Evolutionary conservation across 1,140 invertebrate genomes (phyloP).

Genomic region (Orussus abietinus): DNA sequence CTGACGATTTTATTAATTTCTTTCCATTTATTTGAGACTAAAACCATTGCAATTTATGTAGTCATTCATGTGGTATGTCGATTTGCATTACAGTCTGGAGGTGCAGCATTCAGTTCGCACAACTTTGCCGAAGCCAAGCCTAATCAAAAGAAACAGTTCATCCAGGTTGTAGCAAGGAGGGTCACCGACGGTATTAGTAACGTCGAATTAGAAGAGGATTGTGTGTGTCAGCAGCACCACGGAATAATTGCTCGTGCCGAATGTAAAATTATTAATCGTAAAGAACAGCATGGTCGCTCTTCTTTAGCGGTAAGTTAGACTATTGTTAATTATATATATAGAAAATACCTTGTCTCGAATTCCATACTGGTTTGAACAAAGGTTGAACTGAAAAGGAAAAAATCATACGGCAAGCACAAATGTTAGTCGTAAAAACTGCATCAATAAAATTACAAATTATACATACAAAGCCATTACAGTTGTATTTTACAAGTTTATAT

Average conservation of each 20-base stretch:
- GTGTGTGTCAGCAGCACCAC: slow-evolving; percentile 48
- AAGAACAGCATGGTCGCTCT: slow-evolving; percentile 46
- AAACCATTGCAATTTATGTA: too few species aligned
- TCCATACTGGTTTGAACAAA: too few species aligned
- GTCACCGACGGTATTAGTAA: slow-evolving; percentile 50
- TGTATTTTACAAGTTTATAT: too few species aligned
- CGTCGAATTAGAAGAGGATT: slow-evolving; percentile 51
- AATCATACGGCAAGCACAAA: too few species aligned
- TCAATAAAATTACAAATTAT: too few species aligned
- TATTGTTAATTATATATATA: too few species aligned
- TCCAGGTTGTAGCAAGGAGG: slow-evolving; percentile 51
- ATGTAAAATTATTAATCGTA: slow-evolving; percentile 50
- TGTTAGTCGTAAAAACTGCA: too few species aligned
- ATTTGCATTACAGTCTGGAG: slow-evolving; percentile 51
- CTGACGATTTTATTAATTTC: slow-evolving; percentile 5
- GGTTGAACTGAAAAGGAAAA: too few species aligned
- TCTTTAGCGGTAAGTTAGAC: slow-evolving; percentile 25
- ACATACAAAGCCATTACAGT: too few species aligned
- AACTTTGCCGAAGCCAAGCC: slow-evolving; percentile 55
- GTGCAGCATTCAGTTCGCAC: slow-evolving; percentile 55
- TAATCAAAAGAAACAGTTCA: slow-evolving; percentile 57
- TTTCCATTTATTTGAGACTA: slow-evolving; percentile 1
- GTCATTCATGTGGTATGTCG: not conserved
- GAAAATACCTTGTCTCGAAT: too few species aligned
- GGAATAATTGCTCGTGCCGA: slow-evolving; percentile 34